phyloP scores from a whole-genome alignment of 2,888 invertebrate species.

The Bruchidius siliquastri region DNA sequence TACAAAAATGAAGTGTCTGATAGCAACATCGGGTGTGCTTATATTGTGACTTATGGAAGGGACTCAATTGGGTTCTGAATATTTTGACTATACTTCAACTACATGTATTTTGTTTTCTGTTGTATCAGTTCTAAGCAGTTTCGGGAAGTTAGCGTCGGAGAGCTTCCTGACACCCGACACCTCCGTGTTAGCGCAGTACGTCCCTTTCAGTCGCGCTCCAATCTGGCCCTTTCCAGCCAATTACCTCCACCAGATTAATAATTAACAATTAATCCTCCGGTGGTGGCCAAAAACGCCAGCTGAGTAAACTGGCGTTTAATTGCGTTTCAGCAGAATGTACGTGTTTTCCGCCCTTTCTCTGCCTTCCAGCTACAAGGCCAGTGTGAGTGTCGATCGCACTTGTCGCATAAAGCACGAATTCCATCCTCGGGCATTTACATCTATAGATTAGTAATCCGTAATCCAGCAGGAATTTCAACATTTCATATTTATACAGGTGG shows the following conservation, averaged over 20 bases:
- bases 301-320: conserved; percentile 42
- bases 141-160: not conserved
- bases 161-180: not conserved
- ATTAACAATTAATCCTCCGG: conserved; percentile 43
- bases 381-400: not conserved
- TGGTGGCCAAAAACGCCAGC: conserved; percentile 39
- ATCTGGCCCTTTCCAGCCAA: conserved; percentile 40
- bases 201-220: conserved; percentile 10
- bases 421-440: not conserved
- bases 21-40: no score
- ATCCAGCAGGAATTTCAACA: no score
- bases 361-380: not conserved
- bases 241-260: conserved; percentile 43
- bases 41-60: no score
- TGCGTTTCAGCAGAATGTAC: conserved; percentile 29
- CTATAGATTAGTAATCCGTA: not conserved
- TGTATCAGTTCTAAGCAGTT: not conserved
- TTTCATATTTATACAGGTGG: no score
- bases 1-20: no score
- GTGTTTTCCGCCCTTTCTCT: conserved; percentile 10
- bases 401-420: not conserved
- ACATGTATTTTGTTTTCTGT: not conserved
- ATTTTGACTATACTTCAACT: not conserved
- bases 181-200: not conserved
- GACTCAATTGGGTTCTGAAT: no score